Percentiles rank a stretch among this genome's conserved stretches.
These are phyloP conservation scores for Willowsia nigromaculata DNA, from an alignment of 2,888 invertebrate species.

Conservation along the genomic window DNA sequence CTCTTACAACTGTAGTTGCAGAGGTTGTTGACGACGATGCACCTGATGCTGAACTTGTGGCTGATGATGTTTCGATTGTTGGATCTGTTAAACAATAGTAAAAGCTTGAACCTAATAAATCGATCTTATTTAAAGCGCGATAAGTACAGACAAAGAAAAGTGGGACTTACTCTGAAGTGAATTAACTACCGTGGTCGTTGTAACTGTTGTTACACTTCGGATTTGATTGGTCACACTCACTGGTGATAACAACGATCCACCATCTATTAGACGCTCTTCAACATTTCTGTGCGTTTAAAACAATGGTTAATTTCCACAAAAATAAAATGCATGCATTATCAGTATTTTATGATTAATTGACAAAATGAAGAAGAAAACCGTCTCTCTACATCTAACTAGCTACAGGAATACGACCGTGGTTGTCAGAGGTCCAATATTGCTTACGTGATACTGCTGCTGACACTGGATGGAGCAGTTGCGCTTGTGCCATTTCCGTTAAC, in stretches of 20 bases:
- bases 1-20: conserved; percentile 70
- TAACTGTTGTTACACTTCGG: conserved; percentile 76
- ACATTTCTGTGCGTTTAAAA: conserved; percentile 60
- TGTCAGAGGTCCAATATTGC: too few species aligned
- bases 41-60: conserved; percentile 59
- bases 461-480: conserved; percentile 13
- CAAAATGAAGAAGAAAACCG: too few species aligned
- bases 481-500: conserved; percentile 56
- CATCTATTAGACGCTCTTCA: conserved; percentile 76
- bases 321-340: too few species aligned
- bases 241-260: conserved; percentile 70
- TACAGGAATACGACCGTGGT: too few species aligned
- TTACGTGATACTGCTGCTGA: conserved; percentile 58
- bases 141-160: background rate
- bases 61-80: conserved; percentile 57
- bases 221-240: conserved; percentile 75
- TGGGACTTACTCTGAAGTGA: conserved; percentile 73
- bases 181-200: conserved; percentile 76
- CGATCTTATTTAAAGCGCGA: background rate
- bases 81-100: conserved; percentile 48
- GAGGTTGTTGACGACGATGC: conserved; percentile 71
- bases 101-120: too few species aligned
- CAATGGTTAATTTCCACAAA: background rate
- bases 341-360: background rate
- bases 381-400: too few species aligned